Percentiles rank a stretch among this genome's conserved stretches.
Conservation (phyloP, 2,113 vertebrate genomes). For the Bujurquina vittata region DNA sequence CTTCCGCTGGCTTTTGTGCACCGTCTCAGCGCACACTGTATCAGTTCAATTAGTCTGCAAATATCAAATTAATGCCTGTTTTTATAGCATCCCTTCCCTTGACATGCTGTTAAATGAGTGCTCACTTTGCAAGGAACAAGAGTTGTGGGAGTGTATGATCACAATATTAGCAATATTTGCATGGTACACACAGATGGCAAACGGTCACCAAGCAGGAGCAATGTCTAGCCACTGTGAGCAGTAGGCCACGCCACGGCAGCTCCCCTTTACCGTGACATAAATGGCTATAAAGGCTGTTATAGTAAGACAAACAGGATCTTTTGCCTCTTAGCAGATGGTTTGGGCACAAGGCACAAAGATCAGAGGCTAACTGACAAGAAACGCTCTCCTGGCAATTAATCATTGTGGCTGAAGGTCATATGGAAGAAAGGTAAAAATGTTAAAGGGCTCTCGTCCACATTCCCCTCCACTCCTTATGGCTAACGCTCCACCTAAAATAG, state of each 20-base stretch:
- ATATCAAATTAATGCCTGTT: conserved; percentile 9
- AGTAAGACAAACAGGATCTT: conserved; percentile 71
- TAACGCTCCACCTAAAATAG: conserved; percentile 77
- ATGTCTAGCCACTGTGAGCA: conserved; percentile 57
- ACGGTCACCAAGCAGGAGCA: conserved; percentile 45
- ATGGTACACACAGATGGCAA: conserved; percentile 75
- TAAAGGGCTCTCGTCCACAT: conserved; percentile 77
- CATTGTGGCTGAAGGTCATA: conserved; percentile 84
- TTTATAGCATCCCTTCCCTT: conserved; percentile 4
- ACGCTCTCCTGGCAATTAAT: conserved; percentile 87
- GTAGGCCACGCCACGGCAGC: conserved; percentile 57
- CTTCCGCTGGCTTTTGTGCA: neutral
- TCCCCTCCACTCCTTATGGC: conserved; percentile 71
- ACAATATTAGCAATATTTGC: conserved; percentile 38
- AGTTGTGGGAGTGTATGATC: conserved; percentile 11
- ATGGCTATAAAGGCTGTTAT: conserved; percentile 71
- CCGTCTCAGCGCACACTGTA: neutral
- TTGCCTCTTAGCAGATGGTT: conserved; percentile 86
- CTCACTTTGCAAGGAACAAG: conserved; percentile 24
- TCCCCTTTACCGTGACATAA: conserved; percentile 75
- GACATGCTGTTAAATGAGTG: conserved; percentile 11
- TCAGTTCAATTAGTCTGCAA: conserved; percentile 23
- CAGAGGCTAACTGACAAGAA: conserved; percentile 87
- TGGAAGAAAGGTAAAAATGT: conserved; percentile 83
- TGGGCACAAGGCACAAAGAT: conserved; percentile 83